Percentiles rank a stretch among this genome's conserved stretches.
Evolutionary conservation across 2,797 vertebrate species (phyloP).

Genomic region (Labeo calbasu): DNA sequence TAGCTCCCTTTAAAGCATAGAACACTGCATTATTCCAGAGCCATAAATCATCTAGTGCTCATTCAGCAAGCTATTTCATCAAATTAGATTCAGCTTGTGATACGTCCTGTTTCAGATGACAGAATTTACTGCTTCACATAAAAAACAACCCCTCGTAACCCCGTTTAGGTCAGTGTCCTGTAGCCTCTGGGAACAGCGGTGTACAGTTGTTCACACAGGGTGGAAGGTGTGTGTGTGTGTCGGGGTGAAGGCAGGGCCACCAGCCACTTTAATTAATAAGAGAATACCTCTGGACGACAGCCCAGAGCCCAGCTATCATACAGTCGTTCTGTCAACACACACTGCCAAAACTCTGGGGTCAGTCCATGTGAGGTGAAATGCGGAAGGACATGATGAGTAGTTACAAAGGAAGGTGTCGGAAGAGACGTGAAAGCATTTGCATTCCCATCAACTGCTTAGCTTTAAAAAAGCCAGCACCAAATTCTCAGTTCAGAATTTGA

Average conservation of each 20-base stretch:
- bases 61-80: conserved; percentile 36
- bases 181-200: neutral
- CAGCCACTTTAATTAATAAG: conserved; percentile 63
- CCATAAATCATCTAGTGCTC: conserved; percentile 25
- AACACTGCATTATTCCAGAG: conserved; percentile 17
- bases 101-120: conserved; percentile 38
- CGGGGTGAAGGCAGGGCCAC: conserved; percentile 26
- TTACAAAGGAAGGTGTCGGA: conserved; percentile 5
- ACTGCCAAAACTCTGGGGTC: conserved; percentile 21
- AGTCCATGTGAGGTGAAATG: conserved; percentile 21
- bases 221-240: conserved; percentile 18
- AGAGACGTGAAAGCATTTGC: conserved; percentile 14
- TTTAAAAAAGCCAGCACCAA: neutral
- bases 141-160: conserved; percentile 30
- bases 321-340: conserved; percentile 24
- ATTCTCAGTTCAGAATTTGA: neutral
- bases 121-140: conserved; percentile 51
- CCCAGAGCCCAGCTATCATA: conserved; percentile 41
- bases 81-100: conserved; percentile 42
- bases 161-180: conserved; percentile 31
- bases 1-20: neutral
- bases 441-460: neutral
- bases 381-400: neutral
- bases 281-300: conserved; percentile 50
- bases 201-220: neutral